Conservation (phyloP, 2,888 invertebrate species). For the Prosopocoilus inquinatus region DNA sequence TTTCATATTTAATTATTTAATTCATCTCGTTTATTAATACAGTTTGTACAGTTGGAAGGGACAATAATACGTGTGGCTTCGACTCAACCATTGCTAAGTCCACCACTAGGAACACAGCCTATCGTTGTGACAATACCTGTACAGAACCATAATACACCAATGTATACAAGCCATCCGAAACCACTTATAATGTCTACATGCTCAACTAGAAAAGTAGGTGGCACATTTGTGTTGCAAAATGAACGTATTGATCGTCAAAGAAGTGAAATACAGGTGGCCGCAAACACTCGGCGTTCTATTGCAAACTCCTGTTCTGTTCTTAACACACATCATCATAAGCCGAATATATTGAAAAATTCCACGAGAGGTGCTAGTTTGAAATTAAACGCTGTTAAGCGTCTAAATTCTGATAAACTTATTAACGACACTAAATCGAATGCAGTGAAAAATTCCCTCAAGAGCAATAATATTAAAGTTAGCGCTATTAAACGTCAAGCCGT, state of each 20-base stretch:
- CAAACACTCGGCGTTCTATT: conserved; percentile 29
- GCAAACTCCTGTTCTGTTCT: conserved; percentile 14
- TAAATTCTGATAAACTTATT: conserved; percentile 37
- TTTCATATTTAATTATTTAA: conserved; percentile 7
- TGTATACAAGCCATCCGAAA: conserved; percentile 59
- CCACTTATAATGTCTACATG: conserved; percentile 60
- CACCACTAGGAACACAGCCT: conserved; percentile 37
- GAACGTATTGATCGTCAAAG: conserved; percentile 44
- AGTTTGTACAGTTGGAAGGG: conserved; percentile 41
- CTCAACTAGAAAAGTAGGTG: conserved; percentile 58
- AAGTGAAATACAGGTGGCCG: conserved; percentile 43
- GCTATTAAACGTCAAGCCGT: conserved; percentile 31
- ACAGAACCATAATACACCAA: conserved; percentile 34
- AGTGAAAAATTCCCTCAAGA: conserved; percentile 31
- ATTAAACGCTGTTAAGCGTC: conserved; percentile 28
- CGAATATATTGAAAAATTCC: conserved; percentile 38
- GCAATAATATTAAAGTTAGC: conserved; percentile 37
- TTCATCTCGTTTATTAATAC: conserved; percentile 15
- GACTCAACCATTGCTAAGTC: conserved; percentile 36
- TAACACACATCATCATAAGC: conserved; percentile 31
- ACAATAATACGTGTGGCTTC: conserved; percentile 39
- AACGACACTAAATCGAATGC: conserved; percentile 39
- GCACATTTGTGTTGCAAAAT: conserved; percentile 56
- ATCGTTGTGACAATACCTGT: conserved; percentile 41
- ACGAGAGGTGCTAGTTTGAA: conserved; percentile 35